Percentiles rank a stretch among this genome's conserved stretches.
Evolutionary conservation across 2,113 vertebrate species (phyloP).

Genomic region (Labrus mixtus): DNA sequence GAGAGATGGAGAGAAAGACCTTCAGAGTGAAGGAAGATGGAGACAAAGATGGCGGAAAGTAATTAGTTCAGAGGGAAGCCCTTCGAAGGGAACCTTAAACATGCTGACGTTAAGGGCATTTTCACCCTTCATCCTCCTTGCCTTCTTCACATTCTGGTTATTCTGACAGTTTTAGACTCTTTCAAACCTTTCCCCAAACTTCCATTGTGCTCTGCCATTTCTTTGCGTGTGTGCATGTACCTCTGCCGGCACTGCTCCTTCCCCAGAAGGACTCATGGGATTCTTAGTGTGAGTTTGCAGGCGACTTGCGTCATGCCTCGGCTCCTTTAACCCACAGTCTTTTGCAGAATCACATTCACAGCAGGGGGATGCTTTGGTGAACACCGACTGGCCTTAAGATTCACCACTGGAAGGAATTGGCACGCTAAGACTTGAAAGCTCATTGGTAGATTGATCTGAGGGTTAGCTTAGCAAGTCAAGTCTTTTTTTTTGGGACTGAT

Average conservation of each 20-base stretch:
- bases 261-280: slow-evolving; percentile 29
- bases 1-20: slow-evolving; percentile 10
- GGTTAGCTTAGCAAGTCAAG: neutral
- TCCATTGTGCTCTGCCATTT: neutral
- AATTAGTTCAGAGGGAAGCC: slow-evolving; percentile 3
- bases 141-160: neutral
- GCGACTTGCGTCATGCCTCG: slow-evolving; percentile 70
- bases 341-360: slow-evolving; percentile 56
- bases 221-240: neutral
- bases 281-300: slow-evolving; percentile 68
- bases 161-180: neutral
- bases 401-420: slow-evolving; percentile 24
- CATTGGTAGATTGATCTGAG: slow-evolving; percentile 8
- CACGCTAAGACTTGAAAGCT: slow-evolving; percentile 44
- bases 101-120: neutral
- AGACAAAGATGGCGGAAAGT: slow-evolving; percentile 19
- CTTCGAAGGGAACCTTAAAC: neutral
- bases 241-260: slow-evolving; percentile 28
- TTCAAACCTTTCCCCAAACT: neutral
- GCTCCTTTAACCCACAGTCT: slow-evolving; percentile 58
- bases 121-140: neutral
- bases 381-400: slow-evolving; percentile 47
- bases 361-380: slow-evolving; percentile 61
- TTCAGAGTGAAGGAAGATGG: slow-evolving; percentile 22
- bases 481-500: neutral